Base-by-base conservation (phyloP, 92 coral and sea anemone genomes). In the Epizoanthus illoricatus region DNA sequence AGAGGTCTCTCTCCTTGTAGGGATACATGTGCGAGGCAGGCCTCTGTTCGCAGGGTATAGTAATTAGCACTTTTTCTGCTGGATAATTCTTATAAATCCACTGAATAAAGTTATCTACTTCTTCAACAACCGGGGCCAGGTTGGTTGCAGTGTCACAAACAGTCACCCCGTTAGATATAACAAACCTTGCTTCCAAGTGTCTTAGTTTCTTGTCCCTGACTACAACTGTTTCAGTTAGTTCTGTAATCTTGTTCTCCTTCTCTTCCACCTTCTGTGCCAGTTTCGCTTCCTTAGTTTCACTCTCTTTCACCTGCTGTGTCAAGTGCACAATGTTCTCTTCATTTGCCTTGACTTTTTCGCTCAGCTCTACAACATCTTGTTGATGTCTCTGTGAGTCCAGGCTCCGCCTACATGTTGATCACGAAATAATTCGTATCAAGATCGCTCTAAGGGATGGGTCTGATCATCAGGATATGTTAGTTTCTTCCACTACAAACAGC, bases 191-290 rank as follows among this genome's bases (percentile, higher is more conserved):
- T 41, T 62, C 82, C 43, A 78, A 42, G 60, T 19, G 43, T 19
- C 71, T 63, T 6, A 93, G 86, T 28, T 79, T 86, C 71, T 85
- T 85, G 54, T 93, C 91, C 65, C 87, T 89, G 15, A 49, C 41
- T 60, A 81, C 80, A 63, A 60, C 62, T 3, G 66, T 23, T 76
- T 80, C 71, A 18, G 80, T 75, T 63, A 85, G 43, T 69, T 85
- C 92, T 9, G 86, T 64, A 57, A 89, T 81, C 89, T 41, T 85
- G 36, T 64, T 70, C 18, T 81, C 79, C 64, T 89, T 85, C 62
- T 57, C 74, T 24, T 89, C 84, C 4, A 87, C 41, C 59, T 81
- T 86, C n/a, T 81, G 59, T 0, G 69, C 86, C 23, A 89, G 80
- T 21, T 80, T 86, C 23, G 73, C 74, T 23, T 80, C 84, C 52